phyloP scores from a whole-genome alignment of 2,113 vertebrate species.

The Odontesthes bonariensis region DNA sequence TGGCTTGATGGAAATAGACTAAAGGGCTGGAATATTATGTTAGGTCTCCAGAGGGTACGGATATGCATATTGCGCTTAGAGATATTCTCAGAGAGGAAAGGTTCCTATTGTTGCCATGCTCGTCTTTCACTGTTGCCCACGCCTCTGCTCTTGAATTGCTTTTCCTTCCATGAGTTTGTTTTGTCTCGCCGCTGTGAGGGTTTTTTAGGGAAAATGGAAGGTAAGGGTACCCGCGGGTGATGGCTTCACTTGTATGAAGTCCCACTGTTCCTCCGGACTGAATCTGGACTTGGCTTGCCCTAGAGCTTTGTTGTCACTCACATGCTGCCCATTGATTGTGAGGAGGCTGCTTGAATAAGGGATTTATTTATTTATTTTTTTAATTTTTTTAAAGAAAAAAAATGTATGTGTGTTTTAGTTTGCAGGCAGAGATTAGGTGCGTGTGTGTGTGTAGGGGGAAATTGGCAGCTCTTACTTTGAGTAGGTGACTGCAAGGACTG shows the following conservation, averaged over 20 bases:
- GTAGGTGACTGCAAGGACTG: conserved; percentile 70
- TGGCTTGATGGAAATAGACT: conserved; percentile 54
- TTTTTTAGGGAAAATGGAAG: conserved; percentile 59
- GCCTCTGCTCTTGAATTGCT: conserved; percentile 53
- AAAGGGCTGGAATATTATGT: conserved; percentile 32
- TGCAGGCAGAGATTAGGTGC: conserved; percentile 35
- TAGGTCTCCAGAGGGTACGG: conserved; percentile 40
- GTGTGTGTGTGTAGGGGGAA: conserved; percentile 16
- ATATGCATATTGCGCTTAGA: conserved; percentile 29
- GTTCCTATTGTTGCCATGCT: conserved; percentile 50
- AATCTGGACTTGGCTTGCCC: conserved; percentile 51
- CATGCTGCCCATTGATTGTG: conserved; percentile 69
- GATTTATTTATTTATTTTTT: neutral
- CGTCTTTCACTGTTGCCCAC: conserved; percentile 56
- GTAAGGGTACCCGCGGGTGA: conserved; percentile 62
- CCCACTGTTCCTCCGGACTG: conserved; percentile 46
- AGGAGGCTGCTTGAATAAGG: conserved; percentile 45
- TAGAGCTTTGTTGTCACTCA: conserved; percentile 66
- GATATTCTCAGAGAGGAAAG: conserved; percentile 34
- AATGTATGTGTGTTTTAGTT: conserved; percentile 28
- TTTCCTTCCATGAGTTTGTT: conserved; percentile 36
- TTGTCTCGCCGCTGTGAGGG: conserved; percentile 31
- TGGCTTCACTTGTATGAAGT: conserved; percentile 60
- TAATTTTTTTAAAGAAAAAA: too few species aligned
- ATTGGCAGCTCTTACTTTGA: conserved; percentile 66